Conservation (phyloP, 2,888 invertebrate species). For the Nomada flava region DNA sequence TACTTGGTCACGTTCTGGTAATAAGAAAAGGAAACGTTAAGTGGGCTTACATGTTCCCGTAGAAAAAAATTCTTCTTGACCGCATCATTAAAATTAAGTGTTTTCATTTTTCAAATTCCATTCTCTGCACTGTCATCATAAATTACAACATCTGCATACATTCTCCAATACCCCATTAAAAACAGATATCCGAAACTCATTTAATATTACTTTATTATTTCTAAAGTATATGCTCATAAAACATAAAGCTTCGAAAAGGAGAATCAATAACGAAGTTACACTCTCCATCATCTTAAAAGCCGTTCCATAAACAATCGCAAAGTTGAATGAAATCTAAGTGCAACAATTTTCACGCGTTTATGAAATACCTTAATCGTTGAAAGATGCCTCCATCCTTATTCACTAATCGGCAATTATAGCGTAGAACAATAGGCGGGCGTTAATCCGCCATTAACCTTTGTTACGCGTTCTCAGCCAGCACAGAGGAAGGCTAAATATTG, state of each 20-base stretch:
- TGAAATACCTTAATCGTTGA: background rate
- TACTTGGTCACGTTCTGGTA: background rate
- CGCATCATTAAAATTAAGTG: conserved; percentile 14
- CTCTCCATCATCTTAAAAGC: too few relatives aligned
- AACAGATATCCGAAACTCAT: too few relatives aligned
- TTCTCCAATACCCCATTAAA: too few relatives aligned
- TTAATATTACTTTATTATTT: too few relatives aligned
- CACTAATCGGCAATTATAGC: background rate
- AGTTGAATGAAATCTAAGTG: too few relatives aligned
- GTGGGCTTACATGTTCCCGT: background rate
- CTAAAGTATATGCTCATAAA: too few relatives aligned
- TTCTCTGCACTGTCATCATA: background rate
- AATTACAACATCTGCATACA: too few relatives aligned
- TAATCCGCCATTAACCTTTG: conserved; percentile 22
- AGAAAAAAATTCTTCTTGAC: background rate
- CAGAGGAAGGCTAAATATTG: conserved; percentile 33
- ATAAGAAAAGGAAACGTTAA: background rate
- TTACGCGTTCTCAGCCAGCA: background rate
- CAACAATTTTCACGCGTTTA: too few relatives aligned
- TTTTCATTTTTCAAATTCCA: conserved; percentile 3
- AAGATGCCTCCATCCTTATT: background rate
- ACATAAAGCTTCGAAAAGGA: too few relatives aligned
- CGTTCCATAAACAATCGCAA: too few relatives aligned
- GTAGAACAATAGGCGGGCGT: background rate
- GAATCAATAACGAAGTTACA: too few relatives aligned